These are phyloP conservation scores for Cathartes aura DNA, from an alignment of 2,113 vertebrate species.

Conservation along the genomic window DNA sequence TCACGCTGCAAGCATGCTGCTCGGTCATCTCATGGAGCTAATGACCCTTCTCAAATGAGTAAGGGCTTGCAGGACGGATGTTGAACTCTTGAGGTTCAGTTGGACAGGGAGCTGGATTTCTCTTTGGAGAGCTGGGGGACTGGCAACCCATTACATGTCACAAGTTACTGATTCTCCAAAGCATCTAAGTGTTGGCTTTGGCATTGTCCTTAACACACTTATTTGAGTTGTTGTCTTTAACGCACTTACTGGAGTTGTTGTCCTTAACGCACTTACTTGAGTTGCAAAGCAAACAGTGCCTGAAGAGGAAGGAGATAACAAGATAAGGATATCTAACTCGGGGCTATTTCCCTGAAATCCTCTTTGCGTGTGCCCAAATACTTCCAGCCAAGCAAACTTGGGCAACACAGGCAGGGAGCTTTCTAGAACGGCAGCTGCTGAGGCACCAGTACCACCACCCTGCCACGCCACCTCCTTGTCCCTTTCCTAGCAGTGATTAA, in stretches of 20 bases:
- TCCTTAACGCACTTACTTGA: neutral
- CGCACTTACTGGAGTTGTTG: neutral
- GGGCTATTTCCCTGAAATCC: neutral
- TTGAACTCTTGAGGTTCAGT: neutral
- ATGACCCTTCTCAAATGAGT: neutral
- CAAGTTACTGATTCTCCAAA: neutral
- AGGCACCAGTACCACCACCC: neutral
- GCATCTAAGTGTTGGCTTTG: neutral
- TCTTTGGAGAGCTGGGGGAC: neutral
- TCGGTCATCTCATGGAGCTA: neutral
- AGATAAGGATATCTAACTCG: neutral
- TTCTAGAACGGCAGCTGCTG: neutral
- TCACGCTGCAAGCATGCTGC: neutral
- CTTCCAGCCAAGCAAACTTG: neutral
- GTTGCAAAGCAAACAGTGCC: neutral
- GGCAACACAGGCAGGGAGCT: neutral
- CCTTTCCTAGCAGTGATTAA: neutral
- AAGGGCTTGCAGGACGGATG: neutral
- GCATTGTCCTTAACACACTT: neutral
- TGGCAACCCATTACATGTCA: neutral
- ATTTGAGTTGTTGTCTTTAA: neutral
- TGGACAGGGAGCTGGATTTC: neutral
- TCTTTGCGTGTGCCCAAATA: neutral
- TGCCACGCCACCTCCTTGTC: fast-evolving
- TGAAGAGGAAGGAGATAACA: neutral